Evolutionary conservation across 2,797 vertebrate species (phyloP), one percentile per base, ranked within the genome.

Genomic region (Malurus splendens): DNA sequence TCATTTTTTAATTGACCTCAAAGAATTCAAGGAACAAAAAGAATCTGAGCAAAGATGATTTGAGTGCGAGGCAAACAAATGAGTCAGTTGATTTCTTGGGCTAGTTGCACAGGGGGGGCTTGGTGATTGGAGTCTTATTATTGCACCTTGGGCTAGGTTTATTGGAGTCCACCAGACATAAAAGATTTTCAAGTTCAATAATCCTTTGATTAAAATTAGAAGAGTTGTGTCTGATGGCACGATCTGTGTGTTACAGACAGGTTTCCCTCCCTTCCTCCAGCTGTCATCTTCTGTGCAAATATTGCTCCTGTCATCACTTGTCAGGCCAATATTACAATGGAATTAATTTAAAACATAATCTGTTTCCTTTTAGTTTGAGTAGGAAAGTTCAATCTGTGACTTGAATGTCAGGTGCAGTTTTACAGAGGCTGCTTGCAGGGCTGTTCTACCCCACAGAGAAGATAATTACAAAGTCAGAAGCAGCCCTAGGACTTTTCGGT

Each of bases 1-100:
- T 95, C 30, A 89, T 96, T 96, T 96, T 94, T 93, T 89, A 89
- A 94, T 88, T 91, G 90, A 86, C 79, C 86, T 97, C 54, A 85
- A 82, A 93, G 60, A 65, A 92, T 61, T 93, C 56, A 93, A 93
- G 73, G 64, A 95, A 89, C 59, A 94, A 87, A 94, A 92, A 54
- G 45, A 87, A 87, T 42, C 33, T 67, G 57, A 74, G 68, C 48
- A 79, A 93, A 87, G 67, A 87, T 88, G 4, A 25, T 83, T 94
- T 89, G 65, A 27, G 44, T 92, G 45, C 2, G 54, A 79, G 42
- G 62, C 73, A 86, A 82, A 92, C n/a, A 86, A 75, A 59, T 68
- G 32, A 66, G 48, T 52, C 4, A 41, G 75, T 92, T 92, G 86
- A 39, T 84, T 92, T 33, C 45, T 27, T 20, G 41, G 25, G 8